Evolutionary conservation across 2,888 invertebrate species (phyloP).

Genomic region (Agrotis clavis): DNA sequence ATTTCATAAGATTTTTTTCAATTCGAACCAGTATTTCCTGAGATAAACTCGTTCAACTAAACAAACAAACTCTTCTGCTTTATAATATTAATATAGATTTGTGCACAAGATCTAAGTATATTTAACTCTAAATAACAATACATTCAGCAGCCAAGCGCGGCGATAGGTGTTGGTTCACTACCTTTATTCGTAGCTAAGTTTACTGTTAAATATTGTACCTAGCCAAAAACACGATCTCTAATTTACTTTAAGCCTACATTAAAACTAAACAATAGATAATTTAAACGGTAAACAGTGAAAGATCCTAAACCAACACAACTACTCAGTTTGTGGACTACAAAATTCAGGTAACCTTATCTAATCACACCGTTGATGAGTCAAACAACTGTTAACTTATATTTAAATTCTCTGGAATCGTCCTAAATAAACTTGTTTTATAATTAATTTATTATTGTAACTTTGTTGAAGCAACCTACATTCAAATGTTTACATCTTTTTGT

Average conservation of each 20-base stretch:
- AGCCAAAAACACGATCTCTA: constrained; percentile 30
- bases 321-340: constrained; percentile 49
- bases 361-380: constrained; percentile 64
- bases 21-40: too few species aligned
- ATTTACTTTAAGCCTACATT: constrained; percentile 39
- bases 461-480: constrained; percentile 13
- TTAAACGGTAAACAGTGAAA: constrained; percentile 42
- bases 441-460: constrained; percentile 38
- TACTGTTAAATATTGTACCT: not conserved
- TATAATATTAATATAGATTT: constrained; percentile 8
- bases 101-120: not conserved
- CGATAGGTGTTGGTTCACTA: too few species aligned
- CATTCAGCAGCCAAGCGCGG: not conserved
- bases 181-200: not conserved
- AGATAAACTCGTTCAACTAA: too few species aligned
- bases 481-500: constrained; percentile 23
- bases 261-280: constrained; percentile 60
- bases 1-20: too few species aligned
- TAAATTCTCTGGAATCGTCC: constrained; percentile 59
- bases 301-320: constrained; percentile 65
- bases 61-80: not conserved
- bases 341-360: constrained; percentile 64
- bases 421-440: constrained; percentile 52
- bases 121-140: not conserved
- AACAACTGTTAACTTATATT: constrained; percentile 53